Percentiles rank a stretch among this genome's conserved stretches.
These are phyloP conservation scores for Sprattus sprattus DNA, from an alignment of 2,113 vertebrate species.

Conservation along the genomic window DNA sequence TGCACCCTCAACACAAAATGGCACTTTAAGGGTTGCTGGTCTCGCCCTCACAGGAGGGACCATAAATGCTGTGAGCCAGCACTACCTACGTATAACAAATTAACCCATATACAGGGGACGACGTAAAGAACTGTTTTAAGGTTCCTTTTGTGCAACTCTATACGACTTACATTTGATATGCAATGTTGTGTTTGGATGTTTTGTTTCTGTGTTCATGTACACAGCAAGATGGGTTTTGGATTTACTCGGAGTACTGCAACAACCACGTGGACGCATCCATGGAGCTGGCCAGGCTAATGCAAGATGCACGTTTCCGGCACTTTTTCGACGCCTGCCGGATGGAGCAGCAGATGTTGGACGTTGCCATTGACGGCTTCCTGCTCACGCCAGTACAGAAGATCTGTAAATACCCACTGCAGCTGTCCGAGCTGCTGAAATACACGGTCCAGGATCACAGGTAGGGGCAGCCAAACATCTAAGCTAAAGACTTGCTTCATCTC, in stretches of 20 bases:
- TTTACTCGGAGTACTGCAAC: constrained; percentile 99
- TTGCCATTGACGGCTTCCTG: constrained; percentile 97
- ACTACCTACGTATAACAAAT: no score
- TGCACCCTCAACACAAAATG: neutral
- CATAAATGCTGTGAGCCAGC: no score
- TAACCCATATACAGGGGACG: no score
- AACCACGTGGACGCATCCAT: constrained; percentile 97
- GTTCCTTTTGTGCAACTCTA: neutral
- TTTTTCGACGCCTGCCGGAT: constrained; percentile 98
- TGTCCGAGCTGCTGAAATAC: constrained; percentile 97
- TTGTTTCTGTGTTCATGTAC: neutral
- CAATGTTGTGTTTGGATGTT: neutral
- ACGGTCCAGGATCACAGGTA: constrained; percentile 98
- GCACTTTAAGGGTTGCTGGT: no score
- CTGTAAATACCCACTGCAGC: constrained; percentile 98
- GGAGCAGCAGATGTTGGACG: constrained; percentile 98
- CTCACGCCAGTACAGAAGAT: constrained; percentile 99
- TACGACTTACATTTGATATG: neutral
- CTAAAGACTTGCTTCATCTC: neutral
- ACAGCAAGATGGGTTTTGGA: constrained; percentile 99
- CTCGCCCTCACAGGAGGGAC: no score
- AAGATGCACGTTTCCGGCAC: constrained; percentile 95
- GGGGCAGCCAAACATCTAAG: neutral
- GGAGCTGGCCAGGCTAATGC: constrained; percentile 97
- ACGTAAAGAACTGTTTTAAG: neutral